Conservation (phyloP, 1,140 invertebrate species). For the Drosophila navojoa region DNA sequence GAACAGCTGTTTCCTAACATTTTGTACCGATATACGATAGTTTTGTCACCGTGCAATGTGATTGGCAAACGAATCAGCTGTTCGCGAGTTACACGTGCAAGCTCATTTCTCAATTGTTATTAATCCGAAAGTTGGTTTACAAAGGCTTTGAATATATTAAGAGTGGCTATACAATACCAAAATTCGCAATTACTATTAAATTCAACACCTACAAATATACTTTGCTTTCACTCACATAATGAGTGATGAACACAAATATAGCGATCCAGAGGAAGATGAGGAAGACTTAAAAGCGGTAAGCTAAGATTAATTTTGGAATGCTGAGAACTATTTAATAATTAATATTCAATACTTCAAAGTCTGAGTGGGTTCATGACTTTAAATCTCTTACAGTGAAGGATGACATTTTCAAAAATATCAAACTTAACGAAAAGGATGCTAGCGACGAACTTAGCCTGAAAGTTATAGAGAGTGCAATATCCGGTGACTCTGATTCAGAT, state of each 20-base stretch:
- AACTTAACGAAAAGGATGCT: slow-evolving; percentile 46
- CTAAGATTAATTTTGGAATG: slow-evolving; percentile 26
- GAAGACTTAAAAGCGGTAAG: slow-evolving; percentile 32
- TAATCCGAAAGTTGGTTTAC: neutral
- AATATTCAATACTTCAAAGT: slow-evolving; percentile 33
- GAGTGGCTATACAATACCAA: too few relatives aligned
- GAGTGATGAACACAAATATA: slow-evolving; percentile 70
- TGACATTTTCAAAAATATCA: slow-evolving; percentile 59
- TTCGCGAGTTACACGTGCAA: slow-evolving; percentile 32
- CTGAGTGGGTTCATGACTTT: slow-evolving; percentile 66
- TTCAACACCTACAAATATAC: too few relatives aligned
- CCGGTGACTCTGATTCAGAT: slow-evolving; percentile 60
- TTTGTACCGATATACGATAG: slow-evolving; percentile 17
- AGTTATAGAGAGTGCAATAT: slow-evolving; percentile 40
- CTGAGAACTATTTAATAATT: neutral
- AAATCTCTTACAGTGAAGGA: slow-evolving; percentile 64
- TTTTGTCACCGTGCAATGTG: slow-evolving; percentile 7
- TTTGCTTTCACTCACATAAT: slow-evolving; percentile 20
- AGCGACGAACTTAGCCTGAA: slow-evolving; percentile 49
- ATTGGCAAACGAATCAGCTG: slow-evolving; percentile 50
- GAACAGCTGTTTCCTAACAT: slow-evolving; percentile 4
- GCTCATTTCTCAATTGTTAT: slow-evolving; percentile 39
- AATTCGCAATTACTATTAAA: too few relatives aligned
- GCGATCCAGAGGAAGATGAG: slow-evolving; percentile 77
- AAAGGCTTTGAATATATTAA: neutral